Conservation (phyloP, 2,113 vertebrate species). For the Passer montanus region DNA sequence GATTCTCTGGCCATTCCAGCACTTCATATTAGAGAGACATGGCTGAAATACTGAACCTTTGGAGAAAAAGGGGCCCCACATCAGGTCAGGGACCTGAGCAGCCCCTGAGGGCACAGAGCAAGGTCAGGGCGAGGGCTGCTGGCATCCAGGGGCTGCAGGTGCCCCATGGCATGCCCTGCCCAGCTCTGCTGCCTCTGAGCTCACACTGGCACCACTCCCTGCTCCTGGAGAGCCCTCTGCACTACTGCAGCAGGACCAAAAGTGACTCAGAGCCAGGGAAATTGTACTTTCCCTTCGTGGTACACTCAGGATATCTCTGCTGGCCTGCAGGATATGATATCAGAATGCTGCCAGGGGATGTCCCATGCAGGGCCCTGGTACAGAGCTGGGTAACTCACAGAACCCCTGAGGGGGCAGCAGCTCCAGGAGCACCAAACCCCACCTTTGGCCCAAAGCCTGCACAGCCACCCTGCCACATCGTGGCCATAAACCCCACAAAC, state of each 20-base stretch:
- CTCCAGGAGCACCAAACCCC: background rate
- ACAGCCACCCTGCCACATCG: background rate
- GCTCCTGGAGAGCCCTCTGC: background rate
- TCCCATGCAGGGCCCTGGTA: rapidly evolving
- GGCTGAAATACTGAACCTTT: background rate
- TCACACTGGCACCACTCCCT: background rate
- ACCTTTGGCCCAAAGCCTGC: background rate
- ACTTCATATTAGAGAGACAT: background rate
- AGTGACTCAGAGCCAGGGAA: background rate
- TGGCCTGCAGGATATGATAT: background rate
- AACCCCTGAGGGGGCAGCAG: background rate
- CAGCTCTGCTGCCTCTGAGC: rapidly evolving
- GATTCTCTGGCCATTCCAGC: background rate
- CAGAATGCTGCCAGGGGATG: background rate
- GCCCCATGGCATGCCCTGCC: too few relatives aligned
- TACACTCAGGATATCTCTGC: too few relatives aligned
- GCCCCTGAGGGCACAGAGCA: background rate
- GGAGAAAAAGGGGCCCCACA: background rate
- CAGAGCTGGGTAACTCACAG: background rate
- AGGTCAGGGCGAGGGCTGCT: rapidly evolving
- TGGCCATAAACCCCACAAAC: background rate
- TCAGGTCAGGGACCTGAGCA: background rate
- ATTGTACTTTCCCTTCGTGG: background rate
- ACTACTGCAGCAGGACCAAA: too few relatives aligned
- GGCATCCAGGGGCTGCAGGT: background rate